Conservation (phyloP, 1,140 invertebrate species). For the Camponotus pennsylvanicus region DNA sequence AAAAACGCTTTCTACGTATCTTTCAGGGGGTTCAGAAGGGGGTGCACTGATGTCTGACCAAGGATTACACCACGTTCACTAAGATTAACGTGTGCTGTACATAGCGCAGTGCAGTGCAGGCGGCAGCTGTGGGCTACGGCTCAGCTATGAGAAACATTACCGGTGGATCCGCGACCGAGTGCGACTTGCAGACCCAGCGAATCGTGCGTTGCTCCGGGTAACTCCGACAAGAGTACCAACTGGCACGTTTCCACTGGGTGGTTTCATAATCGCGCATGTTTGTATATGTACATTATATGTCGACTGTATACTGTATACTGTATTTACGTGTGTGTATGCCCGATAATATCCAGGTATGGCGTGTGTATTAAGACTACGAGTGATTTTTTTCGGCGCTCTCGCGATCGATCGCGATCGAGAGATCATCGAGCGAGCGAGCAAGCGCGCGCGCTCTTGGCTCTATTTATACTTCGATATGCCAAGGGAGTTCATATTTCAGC, state of each 20-base stretch:
- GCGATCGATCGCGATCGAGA: conserved; percentile 19
- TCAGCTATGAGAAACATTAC: conserved; percentile 82
- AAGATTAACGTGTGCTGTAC: conserved; percentile 84
- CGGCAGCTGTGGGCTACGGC: conserved; percentile 85
- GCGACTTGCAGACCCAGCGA: conserved; percentile 74
- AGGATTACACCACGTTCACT: conserved; percentile 81
- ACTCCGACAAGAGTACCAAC: conserved; percentile 54
- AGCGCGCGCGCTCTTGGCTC: not conserved
- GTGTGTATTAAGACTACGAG: conserved; percentile 80
- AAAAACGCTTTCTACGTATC: not conserved
- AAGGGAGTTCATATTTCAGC: conserved; percentile 50
- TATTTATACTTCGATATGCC: conserved; percentile 24
- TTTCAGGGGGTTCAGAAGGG: not conserved
- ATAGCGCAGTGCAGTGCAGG: conserved; percentile 86
- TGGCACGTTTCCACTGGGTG: conserved; percentile 52
- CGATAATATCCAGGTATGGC: conserved; percentile 82
- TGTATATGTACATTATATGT: conserved; percentile 86
- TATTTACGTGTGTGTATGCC: conserved; percentile 85
- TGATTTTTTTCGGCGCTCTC: conserved; percentile 31
- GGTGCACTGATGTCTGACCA: conserved; percentile 65
- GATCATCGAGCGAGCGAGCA: conserved; percentile 4
- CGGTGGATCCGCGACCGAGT: conserved; percentile 78
- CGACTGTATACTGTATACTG: conserved; percentile 79
- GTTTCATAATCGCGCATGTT: conserved; percentile 77
- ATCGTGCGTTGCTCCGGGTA: conserved; percentile 65